Evolutionary conservation across 2,797 vertebrate species (phyloP).

Genomic region (Enteromius radiatus): DNA sequence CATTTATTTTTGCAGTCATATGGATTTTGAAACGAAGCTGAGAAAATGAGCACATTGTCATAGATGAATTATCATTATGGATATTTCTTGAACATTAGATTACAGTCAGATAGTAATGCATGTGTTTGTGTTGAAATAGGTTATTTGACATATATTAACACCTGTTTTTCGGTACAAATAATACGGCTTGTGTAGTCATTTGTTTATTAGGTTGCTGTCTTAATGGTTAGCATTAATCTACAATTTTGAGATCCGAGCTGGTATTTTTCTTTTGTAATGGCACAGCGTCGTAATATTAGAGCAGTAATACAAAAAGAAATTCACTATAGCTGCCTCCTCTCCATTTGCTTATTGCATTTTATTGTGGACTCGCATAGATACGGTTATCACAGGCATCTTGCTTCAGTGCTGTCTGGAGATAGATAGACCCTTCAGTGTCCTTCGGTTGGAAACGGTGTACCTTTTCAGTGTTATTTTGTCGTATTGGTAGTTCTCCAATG

Average conservation of each 20-base stretch:
- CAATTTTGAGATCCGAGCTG: background rate
- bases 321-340: background rate
- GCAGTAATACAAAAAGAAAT: background rate
- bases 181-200: background rate
- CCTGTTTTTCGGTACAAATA: background rate
- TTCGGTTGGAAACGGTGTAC: background rate
- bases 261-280: background rate
- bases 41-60: background rate
- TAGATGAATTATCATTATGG: background rate
- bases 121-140: background rate
- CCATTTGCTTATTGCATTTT: background rate
- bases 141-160: background rate
- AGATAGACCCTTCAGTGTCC: background rate
- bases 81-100: background rate
- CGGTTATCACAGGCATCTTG: slow-evolving; percentile 45
- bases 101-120: background rate
- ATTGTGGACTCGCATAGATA: slow-evolving; percentile 9
- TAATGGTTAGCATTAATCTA: background rate
- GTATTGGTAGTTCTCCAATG: slow-evolving; percentile 9
- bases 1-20: background rate
- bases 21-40: background rate
- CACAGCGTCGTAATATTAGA: background rate
- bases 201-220: background rate
- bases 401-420: background rate
- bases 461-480: background rate